Conservation (phyloP, 2,888 invertebrate species). For the Pherbina coryleti region DNA sequence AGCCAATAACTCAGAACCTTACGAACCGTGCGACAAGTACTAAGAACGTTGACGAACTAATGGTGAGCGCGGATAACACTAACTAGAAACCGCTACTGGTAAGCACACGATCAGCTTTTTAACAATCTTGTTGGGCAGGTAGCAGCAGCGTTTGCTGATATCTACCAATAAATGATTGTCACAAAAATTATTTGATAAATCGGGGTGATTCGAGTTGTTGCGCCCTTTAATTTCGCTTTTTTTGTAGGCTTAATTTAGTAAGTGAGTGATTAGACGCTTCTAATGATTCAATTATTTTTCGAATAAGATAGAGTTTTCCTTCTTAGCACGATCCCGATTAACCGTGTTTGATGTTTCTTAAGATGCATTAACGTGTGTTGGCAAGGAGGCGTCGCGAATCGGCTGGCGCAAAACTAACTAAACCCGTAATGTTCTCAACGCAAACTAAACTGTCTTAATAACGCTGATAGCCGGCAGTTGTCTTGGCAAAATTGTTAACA, state of each 20-base stretch:
- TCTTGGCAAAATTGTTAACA: conserved; percentile 64
- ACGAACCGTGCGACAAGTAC: conserved; percentile 10
- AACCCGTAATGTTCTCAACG: conserved; percentile 66
- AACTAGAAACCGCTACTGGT: background rate
- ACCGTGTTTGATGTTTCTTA: background rate
- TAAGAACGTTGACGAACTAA: conserved; percentile 22
- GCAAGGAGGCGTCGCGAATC: conserved; percentile 47
- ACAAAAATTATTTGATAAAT: background rate
- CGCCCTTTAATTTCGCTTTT: background rate
- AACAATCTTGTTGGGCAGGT: conserved; percentile 22
- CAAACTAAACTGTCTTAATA: conserved; percentile 66
- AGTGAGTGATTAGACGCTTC: background rate
- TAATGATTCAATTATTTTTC: conserved; percentile 3
- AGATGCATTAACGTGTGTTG: background rate
- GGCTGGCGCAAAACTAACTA: conserved; percentile 64
- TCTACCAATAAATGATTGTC: background rate
- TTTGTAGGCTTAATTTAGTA: background rate
- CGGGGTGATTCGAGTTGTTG: background rate
- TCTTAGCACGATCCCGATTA: background rate
- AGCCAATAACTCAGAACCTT: background rate
- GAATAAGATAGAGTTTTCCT: background rate
- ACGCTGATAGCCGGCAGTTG: conserved; percentile 59
- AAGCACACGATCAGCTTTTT: conserved; percentile 5
- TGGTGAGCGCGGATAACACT: background rate
- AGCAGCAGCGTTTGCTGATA: background rate